Evolutionary conservation across 2,797 vertebrate species (phyloP).

Genomic region (Atherinosoma microstoma): DNA sequence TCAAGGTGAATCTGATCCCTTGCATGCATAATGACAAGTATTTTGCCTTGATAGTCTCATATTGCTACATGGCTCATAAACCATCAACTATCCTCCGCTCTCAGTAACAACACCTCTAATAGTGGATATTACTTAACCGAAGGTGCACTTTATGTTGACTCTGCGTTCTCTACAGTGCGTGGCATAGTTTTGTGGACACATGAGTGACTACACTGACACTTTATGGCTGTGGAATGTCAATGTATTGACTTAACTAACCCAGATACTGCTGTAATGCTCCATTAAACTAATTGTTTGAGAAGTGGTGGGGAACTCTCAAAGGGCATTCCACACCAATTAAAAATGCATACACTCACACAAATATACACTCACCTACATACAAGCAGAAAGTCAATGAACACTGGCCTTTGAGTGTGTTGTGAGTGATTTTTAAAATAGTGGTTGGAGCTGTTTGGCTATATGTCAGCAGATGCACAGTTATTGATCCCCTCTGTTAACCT

Average conservation of each 20-base stretch:
- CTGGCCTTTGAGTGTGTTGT: conserved; percentile 48
- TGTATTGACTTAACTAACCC: conserved; percentile 76
- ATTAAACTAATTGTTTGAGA: conserved; percentile 80
- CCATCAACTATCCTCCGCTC: background rate
- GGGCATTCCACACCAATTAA: conserved; percentile 62
- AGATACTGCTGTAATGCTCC: conserved; percentile 73
- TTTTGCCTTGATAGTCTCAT: background rate
- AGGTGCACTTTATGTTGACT: conserved; percentile 20
- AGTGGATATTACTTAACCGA: conserved; percentile 28
- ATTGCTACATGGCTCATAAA: background rate
- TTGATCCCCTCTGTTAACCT: conserved; percentile 64
- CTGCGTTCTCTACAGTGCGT: conserved; percentile 32
- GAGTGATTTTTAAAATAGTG: conserved; percentile 62
- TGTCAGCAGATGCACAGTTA: conserved; percentile 47
- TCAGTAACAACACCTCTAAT: conserved; percentile 2
- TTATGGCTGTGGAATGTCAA: conserved; percentile 59
- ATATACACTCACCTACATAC: conserved; percentile 41
- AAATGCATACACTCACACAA: conserved; percentile 44
- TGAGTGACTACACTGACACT: conserved; percentile 55
- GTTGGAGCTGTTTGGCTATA: conserved; percentile 37
- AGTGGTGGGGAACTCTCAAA: conserved; percentile 63
- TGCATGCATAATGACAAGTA: background rate
- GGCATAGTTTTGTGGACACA: conserved; percentile 27
- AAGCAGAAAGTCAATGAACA: conserved; percentile 59
- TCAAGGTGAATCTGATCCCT: background rate